Base-by-base conservation (phyloP, 2,888 invertebrate species). In the Agrotis ipsilon region DNA sequence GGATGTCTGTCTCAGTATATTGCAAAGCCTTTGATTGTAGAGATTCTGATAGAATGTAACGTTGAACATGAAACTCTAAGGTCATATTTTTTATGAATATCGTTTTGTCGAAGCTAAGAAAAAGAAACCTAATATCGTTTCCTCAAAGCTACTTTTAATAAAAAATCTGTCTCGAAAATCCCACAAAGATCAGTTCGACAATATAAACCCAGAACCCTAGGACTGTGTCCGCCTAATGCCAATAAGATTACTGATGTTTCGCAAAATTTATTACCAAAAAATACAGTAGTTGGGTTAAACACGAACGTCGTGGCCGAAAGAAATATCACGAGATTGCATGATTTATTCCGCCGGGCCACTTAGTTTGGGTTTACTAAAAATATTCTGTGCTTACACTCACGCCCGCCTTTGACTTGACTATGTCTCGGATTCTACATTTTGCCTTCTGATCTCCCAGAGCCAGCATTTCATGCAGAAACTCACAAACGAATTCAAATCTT, bases 401-500 rank as follows among this genome's bases (percentile, higher is more conserved):
- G 86, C 88, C 88, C 90, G 88, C 90, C 91, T 91, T 88, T 89
- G 91, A 91, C 92, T 93, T 90, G 86, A 89, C 87, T 90, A 88
- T 91, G 91, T 90, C 90, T 92, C 90, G 92, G 91, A 93, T 93
- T 93, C 92, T 87, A 92, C 89, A 90, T 93, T 92, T 92, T 87
- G 87, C 91, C 91, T 89, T 83, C 86, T 89, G 88, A 88, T 90
- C 88, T 89, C 86, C 84, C 81, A 83, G 81, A 82, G 82, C 74
- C 75, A 81, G 78, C 83, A 80, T 84, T 87, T 86, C 68, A 71
- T 78, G 80, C 84, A 80, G 83, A 87, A 86, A 82, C 80, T 80
- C 76, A 82, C 84, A 88, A 69, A 66, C 83, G 54, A 92, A 83
- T 90, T 84, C 82, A 72, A 83, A 86, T 90, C 88, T 86, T 93